Evolutionary conservation across 2,888 invertebrate species (phyloP), one percentile per base, ranked within the genome.

Genomic region (Pachycephus smyrnensis): DNA sequence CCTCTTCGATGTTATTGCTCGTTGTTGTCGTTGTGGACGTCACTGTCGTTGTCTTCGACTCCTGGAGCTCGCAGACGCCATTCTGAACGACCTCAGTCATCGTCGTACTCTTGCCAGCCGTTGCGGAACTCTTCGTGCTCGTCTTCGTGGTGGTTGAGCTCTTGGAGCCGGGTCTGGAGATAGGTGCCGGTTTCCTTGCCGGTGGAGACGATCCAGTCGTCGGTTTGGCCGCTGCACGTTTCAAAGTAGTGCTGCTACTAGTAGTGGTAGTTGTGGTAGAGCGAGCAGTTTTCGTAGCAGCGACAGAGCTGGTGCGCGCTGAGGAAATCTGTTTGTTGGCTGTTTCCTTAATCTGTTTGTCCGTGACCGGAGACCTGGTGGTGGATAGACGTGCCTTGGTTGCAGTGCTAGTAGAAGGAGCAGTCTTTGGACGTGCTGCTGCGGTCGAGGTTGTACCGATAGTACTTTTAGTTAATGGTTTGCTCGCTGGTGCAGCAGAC

Each of bases 271-370:
- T 83, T 11, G 81, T 35, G 32, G 87, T 87, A 31, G 75, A 32
- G 31, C 86, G 85, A 33, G 76, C 81, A 11, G 84, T 83, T 75
- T 82, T 88, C 31, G 81, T 82, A 6, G 84, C 79, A 1, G 83
- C 76, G 3, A 84, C 82, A 23, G 81, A 88, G 90, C 92, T 85
- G 88, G 92, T 82, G 90, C 94, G 88, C 88, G 92, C 90, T 79
- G 94, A 93, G 23, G 94, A 94, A 86, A 95, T 93, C 88, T 94
- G 94, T 88, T 95, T 95, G 90, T 95, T 95, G 76, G 94, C 94
- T 85, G 94, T 94, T 83, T 95, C 95, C 90, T 95, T 95, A 82
- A 93, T 94, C 87, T 94, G 94, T 86, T 95, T 95, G 90, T 94
- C 86, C 85, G 91, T 89, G 77, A 89, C 85, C 4, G 89, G 89